A percentile compares a stretch with the other conserved stretches of the same genome.
phyloP scores from a whole-genome alignment of 2,888 invertebrate species.

The Andrena fulva region DNA sequence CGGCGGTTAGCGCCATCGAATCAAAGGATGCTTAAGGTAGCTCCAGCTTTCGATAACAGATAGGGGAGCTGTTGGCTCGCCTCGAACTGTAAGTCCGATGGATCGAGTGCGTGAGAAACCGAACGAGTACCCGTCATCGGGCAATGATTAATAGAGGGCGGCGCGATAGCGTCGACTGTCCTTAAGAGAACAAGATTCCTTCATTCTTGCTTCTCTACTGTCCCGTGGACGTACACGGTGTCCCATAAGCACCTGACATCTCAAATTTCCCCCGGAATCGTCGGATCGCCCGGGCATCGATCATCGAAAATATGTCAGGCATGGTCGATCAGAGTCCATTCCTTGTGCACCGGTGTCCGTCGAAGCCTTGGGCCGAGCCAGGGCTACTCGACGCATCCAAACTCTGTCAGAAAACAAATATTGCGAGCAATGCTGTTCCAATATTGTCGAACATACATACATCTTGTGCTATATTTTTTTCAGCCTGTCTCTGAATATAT shows the following conservation, averaged over 20 bases:
- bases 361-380: constrained; percentile 12
- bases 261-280: constrained; percentile 57
- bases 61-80: constrained; percentile 31
- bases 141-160: constrained; percentile 75
- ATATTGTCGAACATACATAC: background rate
- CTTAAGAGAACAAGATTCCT: constrained; percentile 67
- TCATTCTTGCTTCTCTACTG: constrained; percentile 46
- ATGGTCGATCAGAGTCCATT: constrained; percentile 49
- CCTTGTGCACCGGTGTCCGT: constrained; percentile 32
- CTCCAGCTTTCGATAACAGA: constrained; percentile 60
- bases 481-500: background rate
- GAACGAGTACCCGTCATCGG: constrained; percentile 70
- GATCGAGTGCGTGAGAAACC: constrained; percentile 74
- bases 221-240: constrained; percentile 67
- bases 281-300: constrained; percentile 66
- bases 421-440: background rate
- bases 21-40: constrained; percentile 60
- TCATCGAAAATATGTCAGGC: constrained; percentile 72
- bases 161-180: constrained; percentile 67
- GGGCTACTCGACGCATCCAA: constrained; percentile 25
- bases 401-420: background rate
- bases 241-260: constrained; percentile 74
- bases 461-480: background rate
- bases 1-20: constrained; percentile 51
- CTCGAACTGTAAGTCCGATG: constrained; percentile 56